Evolutionary conservation across 2,888 invertebrate species (phyloP), one percentile per base, ranked within the genome.

Genomic region (Falcaria lacertinaria): DNA sequence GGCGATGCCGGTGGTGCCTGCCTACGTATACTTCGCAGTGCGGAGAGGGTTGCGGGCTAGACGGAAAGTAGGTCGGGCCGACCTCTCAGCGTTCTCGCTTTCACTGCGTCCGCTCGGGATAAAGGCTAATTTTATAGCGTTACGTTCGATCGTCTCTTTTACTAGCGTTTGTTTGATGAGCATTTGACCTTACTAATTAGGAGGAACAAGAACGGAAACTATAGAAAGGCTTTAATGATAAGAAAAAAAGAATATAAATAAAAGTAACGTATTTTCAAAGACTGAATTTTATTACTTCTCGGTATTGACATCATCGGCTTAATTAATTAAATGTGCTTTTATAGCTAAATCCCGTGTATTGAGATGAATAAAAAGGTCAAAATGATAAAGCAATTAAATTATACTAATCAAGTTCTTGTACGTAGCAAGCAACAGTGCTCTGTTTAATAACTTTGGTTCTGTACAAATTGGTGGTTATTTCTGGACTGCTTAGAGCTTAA

Each of bases 81-180:
- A 57, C 67, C 70, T 54, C 64, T 66, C 61, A 51, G 60, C 66
- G 73, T 74, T 74, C 80, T 75, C 79, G 79, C 81, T 80, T 81
- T 82, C 81, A 74, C 71, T 78, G 69, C 70, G 73, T 69, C 69
- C 69, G 71, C 60, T 69, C 60, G 80, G 76, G 75, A 81, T 80
- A 75, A 77, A 81, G 70, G 75, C 80, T 82, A 87, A 86, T 85
- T 83, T 86, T 82, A 85, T 85, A 83, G 77, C 76, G 74, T 70
- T 63, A 61, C 56, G 67, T 78, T 81, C 80, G 77, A 82, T 82
- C 76, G 73, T 68, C 70, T 72, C 71, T 74, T 68, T 69, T 71
- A 67, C 57, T 65, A 62, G 60, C 52, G 54, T 48, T 61, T 57
- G 57, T 65, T 63, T 68, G 60, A 60, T 69, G 28, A 70, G 63